Evolutionary conservation across 2,888 invertebrate genomes (phyloP).

Genomic region (Lasioglossum calceatum): DNA sequence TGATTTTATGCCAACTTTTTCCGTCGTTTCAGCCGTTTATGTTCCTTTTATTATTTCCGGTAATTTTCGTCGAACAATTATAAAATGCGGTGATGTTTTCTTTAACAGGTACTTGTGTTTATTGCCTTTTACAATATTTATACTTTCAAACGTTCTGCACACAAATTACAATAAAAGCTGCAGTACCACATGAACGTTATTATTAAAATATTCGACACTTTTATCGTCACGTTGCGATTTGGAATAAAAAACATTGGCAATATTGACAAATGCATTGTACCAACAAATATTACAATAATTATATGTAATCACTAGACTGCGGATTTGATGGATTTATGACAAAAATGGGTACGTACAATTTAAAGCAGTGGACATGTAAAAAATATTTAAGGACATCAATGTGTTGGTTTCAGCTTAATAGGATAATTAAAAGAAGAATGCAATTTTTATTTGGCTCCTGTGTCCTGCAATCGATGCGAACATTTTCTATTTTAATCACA

Average conservation of each 20-base stretch:
- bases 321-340: too few relatives aligned
- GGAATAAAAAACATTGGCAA: background rate
- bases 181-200: background rate
- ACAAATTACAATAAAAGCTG: background rate
- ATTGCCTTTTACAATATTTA: background rate
- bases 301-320: background rate
- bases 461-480: too few relatives aligned
- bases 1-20: background rate
- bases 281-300: background rate
- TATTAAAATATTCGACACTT: background rate
- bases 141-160: background rate
- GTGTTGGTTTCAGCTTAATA: too few relatives aligned
- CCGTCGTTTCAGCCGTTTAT: background rate
- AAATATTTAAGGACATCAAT: too few relatives aligned
- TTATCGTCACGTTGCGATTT: background rate
- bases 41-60: background rate
- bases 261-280: background rate
- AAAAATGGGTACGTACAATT: too few relatives aligned
- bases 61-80: background rate
- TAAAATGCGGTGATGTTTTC: background rate
- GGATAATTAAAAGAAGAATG: too few relatives aligned
- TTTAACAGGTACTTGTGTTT: background rate
- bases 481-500: background rate
- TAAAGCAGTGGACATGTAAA: too few relatives aligned
- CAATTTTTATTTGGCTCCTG: too few relatives aligned